Base-by-base conservation (phyloP, 2,888 invertebrate genomes). In the Bellardia pandia region DNA sequence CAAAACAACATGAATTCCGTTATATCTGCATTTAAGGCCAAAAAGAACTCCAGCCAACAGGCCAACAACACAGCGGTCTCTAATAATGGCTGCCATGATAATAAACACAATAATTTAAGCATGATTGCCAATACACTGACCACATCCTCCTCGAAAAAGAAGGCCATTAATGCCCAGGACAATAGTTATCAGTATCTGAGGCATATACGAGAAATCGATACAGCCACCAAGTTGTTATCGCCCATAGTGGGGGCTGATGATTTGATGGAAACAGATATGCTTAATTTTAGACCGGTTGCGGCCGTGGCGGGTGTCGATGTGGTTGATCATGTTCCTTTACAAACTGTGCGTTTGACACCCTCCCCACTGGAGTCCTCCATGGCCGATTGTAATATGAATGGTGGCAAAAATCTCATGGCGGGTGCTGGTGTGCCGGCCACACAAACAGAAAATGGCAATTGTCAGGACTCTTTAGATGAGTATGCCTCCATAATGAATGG, bases 11-110 rank as follows among this genome's bases (percentile, higher is more conserved):
- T 94, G 94, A 94, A 94, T 91, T 93, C 94, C 84, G 94, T 94
- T 89, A 93, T 94, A 89, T 94, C 93, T 88, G 93, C 94, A 90
- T 94, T 94, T 91, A 94, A 94, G 88, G 89, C 91, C 62, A 93
- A 92, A 89, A 94, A 93, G 89, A 90, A 89, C 77, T 75, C 88
- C 11, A 90, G 88, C 85, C 90, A 86, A 80, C 86, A 76, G 56
- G 74, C 79, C 30, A 84, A 58, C 13, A 77, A 64, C 71, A 85
- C 71, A 64, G 62, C 85, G 8, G 82, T 88, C 68, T 75, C 82
- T 5, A 84, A 30, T 45, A 79, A 76, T 62, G 78, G 79, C 53
- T 81, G 58, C 7, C 88, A 88, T n/a, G 89, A 89, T 71, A 89
- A 89, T 56, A 90, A 90, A 86, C 89, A 90, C 66, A 90, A 90